Evolutionary conservation across 2,888 invertebrate species (phyloP).

Genomic region (Halictus ligatus): DNA sequence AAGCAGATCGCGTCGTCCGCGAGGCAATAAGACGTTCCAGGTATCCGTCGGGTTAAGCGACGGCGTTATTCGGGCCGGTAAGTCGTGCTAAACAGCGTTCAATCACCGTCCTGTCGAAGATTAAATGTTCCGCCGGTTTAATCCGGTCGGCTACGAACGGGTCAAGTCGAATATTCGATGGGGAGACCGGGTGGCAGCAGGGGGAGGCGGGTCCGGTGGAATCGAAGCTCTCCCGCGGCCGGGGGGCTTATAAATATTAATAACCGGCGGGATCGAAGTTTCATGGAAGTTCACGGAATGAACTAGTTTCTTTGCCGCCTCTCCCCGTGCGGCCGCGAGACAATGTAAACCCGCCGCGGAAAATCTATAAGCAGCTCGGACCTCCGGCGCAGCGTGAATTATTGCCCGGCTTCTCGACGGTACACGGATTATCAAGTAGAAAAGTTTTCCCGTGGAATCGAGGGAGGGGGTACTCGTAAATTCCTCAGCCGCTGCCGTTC

Average conservation of each 20-base stretch:
- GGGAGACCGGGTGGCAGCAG: not conserved
- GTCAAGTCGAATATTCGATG: constrained; percentile 6
- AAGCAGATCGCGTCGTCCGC: not conserved
- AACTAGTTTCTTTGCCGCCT: not conserved
- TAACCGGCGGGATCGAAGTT: constrained; percentile 22
- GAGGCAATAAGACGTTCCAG: constrained; percentile 35
- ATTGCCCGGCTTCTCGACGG: constrained; percentile 35
- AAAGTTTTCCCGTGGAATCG: constrained; percentile 28
- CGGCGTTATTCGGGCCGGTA: not conserved
- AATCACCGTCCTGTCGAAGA: not conserved
- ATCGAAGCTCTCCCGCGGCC: not conserved
- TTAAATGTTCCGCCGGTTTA: not conserved
- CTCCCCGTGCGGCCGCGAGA: not conserved
- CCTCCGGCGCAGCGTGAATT: constrained; percentile 22
- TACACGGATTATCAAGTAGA: constrained; percentile 35
- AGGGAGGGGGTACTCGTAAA: constrained; percentile 35
- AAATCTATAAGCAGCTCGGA: constrained; percentile 17
- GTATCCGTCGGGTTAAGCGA: not conserved
- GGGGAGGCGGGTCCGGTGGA: not conserved
- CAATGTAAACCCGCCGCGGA: constrained; percentile 10
- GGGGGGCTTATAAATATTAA: constrained; percentile 24
- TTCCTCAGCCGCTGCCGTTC: constrained; percentile 7
- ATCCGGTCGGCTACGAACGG: not conserved
- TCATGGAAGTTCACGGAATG: constrained; percentile 2
- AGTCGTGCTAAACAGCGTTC: not conserved